A percentile compares a stretch with the other conserved stretches of the same genome.
Conservation (phyloP, 2,797 vertebrate species). For the Eulemur mongoz region DNA sequence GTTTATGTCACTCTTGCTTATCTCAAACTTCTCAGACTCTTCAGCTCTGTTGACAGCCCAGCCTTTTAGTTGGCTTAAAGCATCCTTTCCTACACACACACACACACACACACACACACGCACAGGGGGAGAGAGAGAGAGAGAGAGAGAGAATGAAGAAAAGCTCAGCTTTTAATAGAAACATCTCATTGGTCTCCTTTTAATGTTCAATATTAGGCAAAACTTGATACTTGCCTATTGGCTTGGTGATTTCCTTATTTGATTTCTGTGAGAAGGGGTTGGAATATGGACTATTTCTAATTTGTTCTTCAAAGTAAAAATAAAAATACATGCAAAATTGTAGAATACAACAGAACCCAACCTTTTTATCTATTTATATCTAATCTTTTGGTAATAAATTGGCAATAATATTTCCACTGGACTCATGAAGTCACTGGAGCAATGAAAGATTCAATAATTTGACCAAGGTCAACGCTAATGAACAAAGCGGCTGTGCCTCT, state of each 20-base stretch:
- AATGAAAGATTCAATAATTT: not conserved
- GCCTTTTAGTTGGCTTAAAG: constrained; percentile 24
- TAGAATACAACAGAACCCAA: not conserved
- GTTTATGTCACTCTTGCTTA: not conserved
- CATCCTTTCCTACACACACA: not conserved
- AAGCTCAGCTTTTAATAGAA: not conserved
- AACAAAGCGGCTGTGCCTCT: constrained; percentile 8
- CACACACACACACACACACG: not conserved
- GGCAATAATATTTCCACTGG: not conserved
- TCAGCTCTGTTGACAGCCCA: not conserved
- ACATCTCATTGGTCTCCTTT: constrained; percentile 5
- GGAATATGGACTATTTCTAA: constrained; percentile 29
- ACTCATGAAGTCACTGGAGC: not conserved
- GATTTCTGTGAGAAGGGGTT: not conserved
- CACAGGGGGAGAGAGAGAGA: not conserved
- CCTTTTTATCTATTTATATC: constrained; percentile 10
- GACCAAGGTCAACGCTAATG: constrained; percentile 14
- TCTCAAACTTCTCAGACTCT: constrained; percentile 35
- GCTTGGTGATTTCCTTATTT: constrained; percentile 6
- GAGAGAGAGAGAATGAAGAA: not conserved
- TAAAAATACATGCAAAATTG: not conserved
- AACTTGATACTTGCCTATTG: not conserved
- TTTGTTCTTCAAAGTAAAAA: constrained; percentile 44
- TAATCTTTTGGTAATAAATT: not conserved
- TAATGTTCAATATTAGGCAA: not conserved